Conservation (phyloP, 2,888 invertebrate genomes). For the Caenorhabditis imperialis region DNA sequence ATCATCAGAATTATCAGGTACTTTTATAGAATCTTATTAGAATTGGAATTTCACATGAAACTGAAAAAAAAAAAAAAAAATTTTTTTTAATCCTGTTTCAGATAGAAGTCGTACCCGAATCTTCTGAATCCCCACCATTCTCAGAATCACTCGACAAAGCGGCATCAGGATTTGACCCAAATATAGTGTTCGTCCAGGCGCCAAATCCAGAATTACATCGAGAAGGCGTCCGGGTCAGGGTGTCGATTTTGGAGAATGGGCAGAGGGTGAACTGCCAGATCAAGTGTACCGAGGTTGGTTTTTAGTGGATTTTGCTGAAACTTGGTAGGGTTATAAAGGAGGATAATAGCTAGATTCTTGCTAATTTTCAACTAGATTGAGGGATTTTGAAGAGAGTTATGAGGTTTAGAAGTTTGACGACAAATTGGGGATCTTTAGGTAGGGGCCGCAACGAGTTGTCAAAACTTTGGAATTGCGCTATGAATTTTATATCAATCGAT, state of each 20-base stretch:
- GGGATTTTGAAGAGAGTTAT: too few species aligned
- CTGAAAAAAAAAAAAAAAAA: not conserved
- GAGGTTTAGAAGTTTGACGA: too few species aligned
- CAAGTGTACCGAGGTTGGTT: slow-evolving; percentile 57
- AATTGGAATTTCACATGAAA: not conserved
- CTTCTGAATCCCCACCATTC: slow-evolving; percentile 66
- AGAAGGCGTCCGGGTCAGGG: slow-evolving; percentile 55
- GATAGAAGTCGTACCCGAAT: slow-evolving; percentile 69
- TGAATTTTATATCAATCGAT: too few species aligned
- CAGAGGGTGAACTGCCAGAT: slow-evolving; percentile 42
- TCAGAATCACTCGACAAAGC: slow-evolving; percentile 70
- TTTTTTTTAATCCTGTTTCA: too few species aligned
- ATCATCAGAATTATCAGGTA: slow-evolving; percentile 39
- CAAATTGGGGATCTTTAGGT: too few species aligned
- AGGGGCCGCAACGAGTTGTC: too few species aligned
- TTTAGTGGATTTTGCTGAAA: not conserved
- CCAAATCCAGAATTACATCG: slow-evolving; percentile 58
- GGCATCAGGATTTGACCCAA: slow-evolving; percentile 74
- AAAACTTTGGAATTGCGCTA: too few species aligned
- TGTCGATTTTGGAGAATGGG: slow-evolving; percentile 53
- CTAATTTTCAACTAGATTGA: too few species aligned
- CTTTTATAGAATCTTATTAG: too few species aligned
- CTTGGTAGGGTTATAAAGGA: too few species aligned
- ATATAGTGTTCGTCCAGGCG: slow-evolving; percentile 71
- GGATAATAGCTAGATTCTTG: too few species aligned